Evolutionary conservation across 2,797 vertebrate genomes (phyloP).

Genomic region (Enteromius viviparus): DNA sequence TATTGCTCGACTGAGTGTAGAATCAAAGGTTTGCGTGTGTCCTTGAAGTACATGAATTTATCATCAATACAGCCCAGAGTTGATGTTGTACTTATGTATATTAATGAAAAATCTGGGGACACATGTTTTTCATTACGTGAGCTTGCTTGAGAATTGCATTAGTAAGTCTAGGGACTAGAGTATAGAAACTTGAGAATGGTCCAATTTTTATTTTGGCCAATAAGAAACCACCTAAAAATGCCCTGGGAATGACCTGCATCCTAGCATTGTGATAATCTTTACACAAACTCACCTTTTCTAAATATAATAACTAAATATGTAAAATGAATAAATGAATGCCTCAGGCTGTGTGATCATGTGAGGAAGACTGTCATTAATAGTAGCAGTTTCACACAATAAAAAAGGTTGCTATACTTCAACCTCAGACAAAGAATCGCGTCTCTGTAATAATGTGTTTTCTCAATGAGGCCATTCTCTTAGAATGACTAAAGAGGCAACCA

Average conservation of each 20-base stretch:
- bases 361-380: conserved; percentile 19
- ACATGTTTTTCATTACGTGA: not conserved
- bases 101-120: not conserved
- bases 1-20: conserved; percentile 16
- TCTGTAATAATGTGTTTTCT: conserved; percentile 35
- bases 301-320: too few relatives aligned
- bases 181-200: not conserved
- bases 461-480: conserved; percentile 22
- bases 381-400: conserved; percentile 11
- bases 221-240: not conserved
- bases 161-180: not conserved
- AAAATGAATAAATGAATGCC: not conserved
- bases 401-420: conserved; percentile 25
- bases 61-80: not conserved
- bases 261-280: not conserved
- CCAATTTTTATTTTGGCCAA: not conserved
- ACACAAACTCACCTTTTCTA: not conserved
- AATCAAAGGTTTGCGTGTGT: not conserved
- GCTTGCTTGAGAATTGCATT: not conserved
- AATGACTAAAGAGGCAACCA: conserved; percentile 39
- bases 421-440: conserved; percentile 18
- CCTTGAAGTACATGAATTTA: not conserved
- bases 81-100: not conserved
- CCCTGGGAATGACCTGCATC: not conserved
- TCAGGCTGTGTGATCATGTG: conserved; percentile 10